These are phyloP conservation scores for Pegoplata infirma DNA, from an alignment of 2,888 invertebrate genomes.

Conservation along the genomic window DNA sequence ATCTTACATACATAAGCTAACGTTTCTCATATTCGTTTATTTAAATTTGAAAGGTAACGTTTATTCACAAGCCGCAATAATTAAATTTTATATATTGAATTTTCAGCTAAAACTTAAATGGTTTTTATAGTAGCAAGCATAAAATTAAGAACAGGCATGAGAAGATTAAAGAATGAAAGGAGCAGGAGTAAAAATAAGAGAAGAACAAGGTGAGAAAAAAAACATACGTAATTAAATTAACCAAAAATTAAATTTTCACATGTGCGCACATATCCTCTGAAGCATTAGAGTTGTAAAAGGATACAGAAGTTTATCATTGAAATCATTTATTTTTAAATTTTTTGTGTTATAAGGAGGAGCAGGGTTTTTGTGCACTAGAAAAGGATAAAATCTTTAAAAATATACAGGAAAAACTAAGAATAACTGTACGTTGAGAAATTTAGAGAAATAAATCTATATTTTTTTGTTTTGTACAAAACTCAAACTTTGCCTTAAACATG, in stretches of 20 bases:
- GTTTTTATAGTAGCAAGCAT: conserved; percentile 15
- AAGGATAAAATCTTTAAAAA: no score
- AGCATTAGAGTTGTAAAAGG: no score
- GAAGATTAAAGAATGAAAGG: conserved; percentile 7
- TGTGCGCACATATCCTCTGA: not conserved
- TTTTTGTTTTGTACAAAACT: no score
- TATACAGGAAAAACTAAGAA: no score
- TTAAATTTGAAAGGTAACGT: not conserved
- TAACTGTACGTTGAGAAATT: no score
- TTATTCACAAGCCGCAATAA: conserved; percentile 11
- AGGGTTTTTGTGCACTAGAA: no score
- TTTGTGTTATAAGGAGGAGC: not conserved
- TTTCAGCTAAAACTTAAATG: conserved; percentile 2
- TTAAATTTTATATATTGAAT: conserved; percentile 21
- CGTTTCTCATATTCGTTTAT: not conserved
- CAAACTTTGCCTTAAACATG: no score
- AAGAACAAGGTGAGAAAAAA: not conserved
- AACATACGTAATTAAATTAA: conserved; percentile 23
- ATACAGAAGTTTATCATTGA: no score
- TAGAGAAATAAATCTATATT: no score
- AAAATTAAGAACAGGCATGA: conserved; percentile 9
- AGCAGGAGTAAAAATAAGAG: not conserved
- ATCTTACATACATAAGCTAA: not conserved
- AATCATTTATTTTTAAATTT: not conserved
- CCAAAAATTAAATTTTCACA: conserved; percentile 8